phyloP scores from a whole-genome alignment of 2,113 vertebrate genomes.

The Passerina amoena region DNA sequence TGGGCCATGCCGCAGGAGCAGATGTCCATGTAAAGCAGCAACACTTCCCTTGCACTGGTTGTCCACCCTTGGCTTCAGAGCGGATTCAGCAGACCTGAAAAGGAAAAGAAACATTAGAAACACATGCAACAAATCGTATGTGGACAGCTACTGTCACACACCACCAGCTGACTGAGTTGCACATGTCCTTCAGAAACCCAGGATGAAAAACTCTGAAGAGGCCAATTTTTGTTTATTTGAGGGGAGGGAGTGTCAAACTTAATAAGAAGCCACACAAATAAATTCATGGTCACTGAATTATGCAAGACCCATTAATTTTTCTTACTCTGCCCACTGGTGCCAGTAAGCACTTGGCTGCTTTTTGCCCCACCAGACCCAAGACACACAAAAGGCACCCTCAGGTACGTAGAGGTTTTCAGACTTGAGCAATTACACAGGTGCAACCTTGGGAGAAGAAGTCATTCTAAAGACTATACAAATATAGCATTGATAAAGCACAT shows the following conservation, averaged over 20 bases:
- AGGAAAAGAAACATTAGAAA: conserved; percentile 35
- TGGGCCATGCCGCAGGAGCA: conserved; percentile 88
- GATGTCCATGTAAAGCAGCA: conserved; percentile 76
- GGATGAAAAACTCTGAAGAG: background rate
- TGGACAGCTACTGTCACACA: background rate
- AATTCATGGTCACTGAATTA: background rate
- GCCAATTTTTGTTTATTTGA: background rate
- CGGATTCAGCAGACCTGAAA: conserved; percentile 52
- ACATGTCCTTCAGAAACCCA: background rate
- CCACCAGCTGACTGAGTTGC: background rate
- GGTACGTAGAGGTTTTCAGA: background rate
- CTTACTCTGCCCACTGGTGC: background rate
- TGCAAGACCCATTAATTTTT: background rate
- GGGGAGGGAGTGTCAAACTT: background rate
- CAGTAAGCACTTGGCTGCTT: background rate
- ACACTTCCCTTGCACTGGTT: background rate
- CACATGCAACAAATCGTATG: rapidly evolving
- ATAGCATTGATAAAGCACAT: background rate
- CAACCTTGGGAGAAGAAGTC: background rate
- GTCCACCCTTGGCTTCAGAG: background rate
- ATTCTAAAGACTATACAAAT: background rate
- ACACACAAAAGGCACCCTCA: background rate
- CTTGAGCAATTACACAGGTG: background rate
- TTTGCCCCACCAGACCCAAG: background rate
- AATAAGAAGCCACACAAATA: background rate